phyloP scores from a whole-genome alignment of 2,113 vertebrate species.

The Gnathonemus echidnorhynchus region DNA sequence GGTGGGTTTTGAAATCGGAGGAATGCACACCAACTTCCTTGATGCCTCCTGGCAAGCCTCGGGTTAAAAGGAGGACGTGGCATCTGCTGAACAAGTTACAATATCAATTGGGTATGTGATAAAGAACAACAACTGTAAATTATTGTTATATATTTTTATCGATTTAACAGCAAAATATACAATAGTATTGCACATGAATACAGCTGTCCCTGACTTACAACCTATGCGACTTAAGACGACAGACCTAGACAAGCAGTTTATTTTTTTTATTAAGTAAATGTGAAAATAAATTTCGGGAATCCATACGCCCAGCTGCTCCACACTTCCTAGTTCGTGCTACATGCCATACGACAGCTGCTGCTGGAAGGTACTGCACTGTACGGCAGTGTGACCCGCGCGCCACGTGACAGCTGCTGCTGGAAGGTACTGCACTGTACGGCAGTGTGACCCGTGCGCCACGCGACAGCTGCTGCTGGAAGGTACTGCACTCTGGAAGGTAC shows the following conservation, averaged over 20 bases:
- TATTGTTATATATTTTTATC: neutral
- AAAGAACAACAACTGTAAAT: neutral
- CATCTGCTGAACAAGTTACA: constrained; percentile 14
- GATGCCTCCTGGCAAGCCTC: neutral
- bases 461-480: too few species aligned
- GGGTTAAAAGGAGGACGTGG: neutral
- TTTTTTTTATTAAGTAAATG: neutral
- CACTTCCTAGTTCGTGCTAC: neutral
- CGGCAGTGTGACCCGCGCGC: too few species aligned
- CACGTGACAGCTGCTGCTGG: too few species aligned
- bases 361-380: too few species aligned
- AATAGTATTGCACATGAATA: neutral
- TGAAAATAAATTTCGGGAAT: neutral
- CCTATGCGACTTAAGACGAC: neutral
- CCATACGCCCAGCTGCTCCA: neutral
- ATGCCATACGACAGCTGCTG: too few species aligned
- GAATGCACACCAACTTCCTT: neutral
- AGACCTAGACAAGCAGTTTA: too few species aligned
- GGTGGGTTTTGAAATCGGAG: neutral
- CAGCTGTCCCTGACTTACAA: neutral
- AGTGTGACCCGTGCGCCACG: too few species aligned
- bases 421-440: too few species aligned
- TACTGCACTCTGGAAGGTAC: neutral
- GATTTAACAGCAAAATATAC: neutral
- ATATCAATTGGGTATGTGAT: neutral